Evolutionary conservation across 2,113 vertebrate genomes (phyloP).

Genomic region (Myocastor coypus): DNA sequence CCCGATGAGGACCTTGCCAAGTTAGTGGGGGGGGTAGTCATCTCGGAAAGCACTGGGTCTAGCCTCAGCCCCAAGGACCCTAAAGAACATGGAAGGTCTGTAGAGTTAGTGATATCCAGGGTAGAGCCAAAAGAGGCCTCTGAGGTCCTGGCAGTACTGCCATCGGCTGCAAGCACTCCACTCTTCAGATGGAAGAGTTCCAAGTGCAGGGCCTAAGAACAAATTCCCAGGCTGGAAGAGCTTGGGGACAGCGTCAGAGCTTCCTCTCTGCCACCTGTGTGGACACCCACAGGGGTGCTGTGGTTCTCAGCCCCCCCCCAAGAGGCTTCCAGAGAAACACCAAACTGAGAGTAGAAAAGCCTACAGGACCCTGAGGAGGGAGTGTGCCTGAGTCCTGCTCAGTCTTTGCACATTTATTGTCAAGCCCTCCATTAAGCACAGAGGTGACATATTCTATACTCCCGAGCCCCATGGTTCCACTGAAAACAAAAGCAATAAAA

Average conservation of each 20-base stretch:
- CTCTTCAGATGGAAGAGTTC: not conserved
- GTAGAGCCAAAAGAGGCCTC: not conserved
- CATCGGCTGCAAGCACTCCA: not conserved
- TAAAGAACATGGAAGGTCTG: not conserved
- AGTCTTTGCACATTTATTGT: not conserved
- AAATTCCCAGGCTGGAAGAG: not conserved
- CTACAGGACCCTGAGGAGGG: not conserved
- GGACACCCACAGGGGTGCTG: not conserved
- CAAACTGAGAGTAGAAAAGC: not conserved
- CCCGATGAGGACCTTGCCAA: not conserved
- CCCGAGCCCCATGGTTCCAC: not conserved
- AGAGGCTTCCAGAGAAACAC: not conserved
- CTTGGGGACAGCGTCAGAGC: not conserved
- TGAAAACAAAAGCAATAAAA: slow-evolving; percentile 22
- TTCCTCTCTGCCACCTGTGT: not conserved
- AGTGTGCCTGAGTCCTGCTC: not conserved
- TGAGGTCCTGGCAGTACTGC: not conserved
- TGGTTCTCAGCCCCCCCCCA: not conserved
- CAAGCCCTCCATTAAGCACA: not conserved
- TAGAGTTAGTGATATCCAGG: not conserved
- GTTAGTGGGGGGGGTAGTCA: not conserved
- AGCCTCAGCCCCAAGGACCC: not conserved
- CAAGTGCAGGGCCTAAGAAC: fast-evolving
- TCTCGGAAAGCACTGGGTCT: not conserved
- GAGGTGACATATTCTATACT: not conserved